A percentile compares a stretch with the other conserved stretches of the same genome.
Evolutionary conservation across 2,888 invertebrate genomes (phyloP).

Genomic region (Polyploca ridens): DNA sequence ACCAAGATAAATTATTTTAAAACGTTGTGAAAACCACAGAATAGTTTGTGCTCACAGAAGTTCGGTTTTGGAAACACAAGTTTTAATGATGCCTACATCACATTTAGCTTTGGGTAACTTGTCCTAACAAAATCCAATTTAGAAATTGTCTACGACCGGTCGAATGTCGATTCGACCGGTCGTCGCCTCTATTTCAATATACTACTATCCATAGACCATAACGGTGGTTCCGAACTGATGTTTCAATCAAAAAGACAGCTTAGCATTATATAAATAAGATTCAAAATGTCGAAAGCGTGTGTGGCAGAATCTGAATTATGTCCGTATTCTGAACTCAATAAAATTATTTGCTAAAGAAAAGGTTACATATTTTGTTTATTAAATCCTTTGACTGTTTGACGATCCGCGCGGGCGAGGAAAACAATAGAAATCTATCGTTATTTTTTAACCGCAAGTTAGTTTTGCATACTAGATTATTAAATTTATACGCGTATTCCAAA

Average conservation of each 20-base stretch:
- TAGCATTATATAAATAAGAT: constrained; percentile 39
- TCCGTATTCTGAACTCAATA: constrained; percentile 42
- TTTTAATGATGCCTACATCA: constrained; percentile 51
- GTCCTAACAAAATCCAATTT: constrained; percentile 61
- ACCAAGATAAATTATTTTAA: no score
- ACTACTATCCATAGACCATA: constrained; percentile 34
- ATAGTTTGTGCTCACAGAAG: no score
- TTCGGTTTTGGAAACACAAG: constrained; percentile 28
- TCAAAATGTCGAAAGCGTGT: constrained; percentile 29
- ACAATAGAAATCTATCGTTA: no score
- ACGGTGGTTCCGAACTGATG: background rate
- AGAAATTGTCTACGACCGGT: constrained; percentile 66
- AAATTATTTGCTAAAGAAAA: constrained; percentile 25
- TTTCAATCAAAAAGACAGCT: constrained; percentile 42
- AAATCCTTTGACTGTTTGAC: no score
- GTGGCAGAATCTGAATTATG: constrained; percentile 33
- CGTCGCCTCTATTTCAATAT: constrained; percentile 49
- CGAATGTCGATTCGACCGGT: no score
- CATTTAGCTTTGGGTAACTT: constrained; percentile 34
- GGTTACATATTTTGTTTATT: no score
- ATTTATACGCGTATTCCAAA: no score
- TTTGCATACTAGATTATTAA: no score
- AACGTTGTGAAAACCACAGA: no score
- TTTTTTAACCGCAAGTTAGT: no score
- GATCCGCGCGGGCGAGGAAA: no score